These are phyloP conservation scores for Saccostrea cuccullata DNA, from an alignment of 1,140 invertebrate species.

Conservation along the genomic window DNA sequence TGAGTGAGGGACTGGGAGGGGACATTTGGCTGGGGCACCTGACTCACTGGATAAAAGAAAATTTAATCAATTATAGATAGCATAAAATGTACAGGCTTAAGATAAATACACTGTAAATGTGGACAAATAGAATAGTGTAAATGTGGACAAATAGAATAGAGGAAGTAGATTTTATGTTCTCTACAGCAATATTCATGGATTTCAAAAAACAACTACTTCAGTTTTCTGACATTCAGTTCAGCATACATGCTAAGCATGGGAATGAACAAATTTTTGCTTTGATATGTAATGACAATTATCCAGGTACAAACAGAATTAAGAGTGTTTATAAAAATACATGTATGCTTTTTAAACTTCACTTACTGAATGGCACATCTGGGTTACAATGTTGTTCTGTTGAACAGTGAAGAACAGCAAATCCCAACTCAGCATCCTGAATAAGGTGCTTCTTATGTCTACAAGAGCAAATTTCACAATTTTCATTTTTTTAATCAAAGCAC, in stretches of 20 bases:
- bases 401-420: slow-evolving; percentile 83
- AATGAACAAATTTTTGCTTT: no score
- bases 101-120: not conserved
- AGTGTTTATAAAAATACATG: not conserved
- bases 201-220: no score
- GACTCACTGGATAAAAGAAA: slow-evolving; percentile 33
- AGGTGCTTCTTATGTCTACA: slow-evolving; percentile 79
- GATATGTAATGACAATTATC: no score
- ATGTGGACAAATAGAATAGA: not conserved
- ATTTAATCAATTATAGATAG: no score
- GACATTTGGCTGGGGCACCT: slow-evolving; percentile 8
- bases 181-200: no score
- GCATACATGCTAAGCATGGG: no score
- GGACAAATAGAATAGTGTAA: not conserved
- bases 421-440: slow-evolving; percentile 84
- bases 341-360: not conserved
- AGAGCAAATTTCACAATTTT: not conserved
- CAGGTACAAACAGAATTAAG: no score
- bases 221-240: no score
- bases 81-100: not conserved
- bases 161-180: not conserved
- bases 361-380: slow-evolving; percentile 77
- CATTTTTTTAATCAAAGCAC: not conserved
- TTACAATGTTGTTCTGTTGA: slow-evolving; percentile 84
- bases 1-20: slow-evolving; percentile 49